Base-by-base conservation (phyloP, 1,140 invertebrate species). In the Chionoecetes opilio region DNA sequence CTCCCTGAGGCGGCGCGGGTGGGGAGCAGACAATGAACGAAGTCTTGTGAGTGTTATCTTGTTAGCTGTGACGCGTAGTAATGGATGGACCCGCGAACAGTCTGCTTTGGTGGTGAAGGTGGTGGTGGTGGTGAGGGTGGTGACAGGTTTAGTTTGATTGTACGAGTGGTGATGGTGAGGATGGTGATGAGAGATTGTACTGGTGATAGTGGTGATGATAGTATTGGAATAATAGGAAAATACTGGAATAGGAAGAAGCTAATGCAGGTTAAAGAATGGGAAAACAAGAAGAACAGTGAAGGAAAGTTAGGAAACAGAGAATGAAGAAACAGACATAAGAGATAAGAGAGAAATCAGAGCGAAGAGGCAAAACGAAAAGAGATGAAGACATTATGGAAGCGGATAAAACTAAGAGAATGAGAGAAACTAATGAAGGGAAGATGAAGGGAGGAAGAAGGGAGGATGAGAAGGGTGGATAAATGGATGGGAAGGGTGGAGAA, bases 41-140 rank as follows among this genome's bases (percentile, higher is more conserved):
- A 93, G 37, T 82, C 85, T 93, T 92, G 85, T 85, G 75, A 38
- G 91, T 85, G 41, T 85, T 93, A 93, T 93, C 91, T 84, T 82
- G 91, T 93, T 93, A 85, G 91, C 85, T 93, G 91, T 93, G 91
- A 93, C 91, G 91, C 11, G 75, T 85, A 53, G 91, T 93, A 93
- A 93, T 93, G 91, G 91, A 93, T 93, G 91, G 38, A 32, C 26
- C 82, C n/a, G 32, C 3, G 46, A 75, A 32, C 26, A 82, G 32
- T 35, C 37, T 90, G 88, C 38, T 38, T 21, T 90, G 63, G 34
- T 82, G 53, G 91, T 82, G 32, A 37, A 82, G 11, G 32, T 92
- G 29, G 91, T 92, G 63, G 0, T 75, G 9, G 34, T 0, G 91
- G 63, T 82, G n/a, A 63, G 11, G 91, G 63, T 82, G 63, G 31